These are phyloP conservation scores for Agrotis segetum DNA, from an alignment of 2,888 invertebrate genomes.

Conservation along the genomic window DNA sequence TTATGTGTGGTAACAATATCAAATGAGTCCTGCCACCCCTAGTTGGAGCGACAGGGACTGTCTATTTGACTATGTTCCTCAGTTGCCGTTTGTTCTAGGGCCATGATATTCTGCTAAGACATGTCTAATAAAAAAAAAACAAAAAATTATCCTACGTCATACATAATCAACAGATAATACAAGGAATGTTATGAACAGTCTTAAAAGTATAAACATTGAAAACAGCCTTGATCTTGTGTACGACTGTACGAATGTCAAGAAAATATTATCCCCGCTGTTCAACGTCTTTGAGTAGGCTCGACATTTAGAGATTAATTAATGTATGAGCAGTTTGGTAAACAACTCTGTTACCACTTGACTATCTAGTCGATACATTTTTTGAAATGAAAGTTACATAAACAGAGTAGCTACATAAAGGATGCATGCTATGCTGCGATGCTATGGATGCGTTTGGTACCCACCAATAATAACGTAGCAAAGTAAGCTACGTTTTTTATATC, in stretches of 20 bases:
- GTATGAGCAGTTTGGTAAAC: constrained; percentile 12
- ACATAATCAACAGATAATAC: constrained; percentile 32
- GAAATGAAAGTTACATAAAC: not conserved
- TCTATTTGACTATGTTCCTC: too few relatives aligned
- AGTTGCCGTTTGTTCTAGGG: too few relatives aligned
- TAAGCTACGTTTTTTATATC: too few relatives aligned
- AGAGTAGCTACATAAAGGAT: not conserved
- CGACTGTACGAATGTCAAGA: constrained; percentile 32
- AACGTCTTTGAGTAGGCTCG: constrained; percentile 35
- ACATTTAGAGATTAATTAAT: constrained; percentile 26
- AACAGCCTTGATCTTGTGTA: constrained; percentile 60
- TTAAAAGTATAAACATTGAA: constrained; percentile 40
- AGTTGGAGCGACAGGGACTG: too few relatives aligned
- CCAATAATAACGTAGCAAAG: too few relatives aligned
- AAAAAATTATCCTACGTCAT: constrained; percentile 8
- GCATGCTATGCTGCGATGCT: too few relatives aligned
- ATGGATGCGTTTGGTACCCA: too few relatives aligned
- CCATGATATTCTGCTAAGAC: too few relatives aligned
- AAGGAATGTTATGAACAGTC: constrained; percentile 28
- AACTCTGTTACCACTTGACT: constrained; percentile 6
- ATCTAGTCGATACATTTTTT: not conserved
- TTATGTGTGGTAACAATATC: too few relatives aligned
- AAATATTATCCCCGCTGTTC: constrained; percentile 45
- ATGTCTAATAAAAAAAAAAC: not conserved
- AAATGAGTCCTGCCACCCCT: too few relatives aligned